A percentile compares a stretch with the other conserved stretches of the same genome.
These are phyloP conservation scores for Planococcus citri DNA, from an alignment of 1,140 invertebrate genomes.

Conservation along the genomic window DNA sequence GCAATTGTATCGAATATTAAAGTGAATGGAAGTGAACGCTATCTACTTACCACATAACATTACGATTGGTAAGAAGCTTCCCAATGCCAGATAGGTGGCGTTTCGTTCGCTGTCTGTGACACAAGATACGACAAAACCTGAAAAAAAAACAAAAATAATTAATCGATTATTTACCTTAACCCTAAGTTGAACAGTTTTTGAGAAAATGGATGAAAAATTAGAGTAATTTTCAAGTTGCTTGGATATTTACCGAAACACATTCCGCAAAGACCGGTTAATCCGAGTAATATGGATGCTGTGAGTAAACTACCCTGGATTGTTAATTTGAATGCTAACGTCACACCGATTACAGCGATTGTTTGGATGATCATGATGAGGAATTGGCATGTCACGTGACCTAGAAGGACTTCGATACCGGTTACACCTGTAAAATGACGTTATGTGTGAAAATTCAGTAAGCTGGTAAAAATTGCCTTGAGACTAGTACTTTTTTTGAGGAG, in stretches of 20 bases:
- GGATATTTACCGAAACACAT: conserved; percentile 68
- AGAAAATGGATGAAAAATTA: not conserved
- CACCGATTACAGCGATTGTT: conserved; percentile 82
- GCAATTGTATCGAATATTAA: too few relatives aligned
- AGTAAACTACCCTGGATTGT: conserved; percentile 38
- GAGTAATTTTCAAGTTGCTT: not conserved
- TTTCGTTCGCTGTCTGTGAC: conserved; percentile 84
- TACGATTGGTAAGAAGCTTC: conserved; percentile 87
- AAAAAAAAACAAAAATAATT: conserved; percentile 25
- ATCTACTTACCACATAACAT: conserved; percentile 54
- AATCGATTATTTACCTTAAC: too few relatives aligned
- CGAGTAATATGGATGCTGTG: conserved; percentile 48
- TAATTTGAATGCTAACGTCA: conserved; percentile 63
- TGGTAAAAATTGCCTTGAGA: too few relatives aligned
- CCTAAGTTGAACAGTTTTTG: not conserved
- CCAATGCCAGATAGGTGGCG: conserved; percentile 84
- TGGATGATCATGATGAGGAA: conserved; percentile 88
- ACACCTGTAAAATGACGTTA: conserved; percentile 49
- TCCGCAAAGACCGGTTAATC: conserved; percentile 78
- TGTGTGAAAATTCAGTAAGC: not conserved
- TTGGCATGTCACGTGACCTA: conserved; percentile 84
- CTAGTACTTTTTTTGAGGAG: too few relatives aligned
- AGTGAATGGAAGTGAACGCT: not conserved
- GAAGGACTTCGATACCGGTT: conserved; percentile 73
- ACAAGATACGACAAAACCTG: conserved; percentile 79